phyloP scores from a whole-genome alignment of 2,888 invertebrate genomes.

The Ormyrus pomaceus region DNA sequence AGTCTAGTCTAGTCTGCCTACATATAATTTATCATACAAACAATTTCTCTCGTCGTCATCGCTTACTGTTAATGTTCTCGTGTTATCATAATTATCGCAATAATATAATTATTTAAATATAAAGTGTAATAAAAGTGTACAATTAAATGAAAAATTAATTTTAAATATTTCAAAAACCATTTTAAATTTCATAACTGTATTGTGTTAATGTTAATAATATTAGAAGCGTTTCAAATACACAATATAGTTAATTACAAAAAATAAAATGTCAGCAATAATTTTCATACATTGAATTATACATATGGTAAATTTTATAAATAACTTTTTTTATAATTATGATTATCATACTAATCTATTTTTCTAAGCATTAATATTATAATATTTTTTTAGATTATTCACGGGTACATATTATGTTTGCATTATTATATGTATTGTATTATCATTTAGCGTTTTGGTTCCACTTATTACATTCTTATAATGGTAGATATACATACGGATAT shows the following conservation, averaged over 20 bases:
- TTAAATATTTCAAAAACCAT: not conserved
- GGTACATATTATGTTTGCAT: conserved; percentile 25
- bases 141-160: not conserved
- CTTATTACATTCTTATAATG: conserved; percentile 58
- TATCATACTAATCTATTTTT: conserved; percentile 14
- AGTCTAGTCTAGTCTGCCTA: conserved; percentile 56
- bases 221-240: not conserved
- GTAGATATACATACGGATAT: conserved; percentile 51
- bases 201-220: too few species aligned
- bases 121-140: not conserved
- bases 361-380: conserved; percentile 14
- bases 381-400: conserved; percentile 28
- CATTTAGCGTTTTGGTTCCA: conserved; percentile 61
- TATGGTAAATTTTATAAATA: conserved; percentile 34
- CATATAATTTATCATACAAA: conserved; percentile 60
- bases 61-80: conserved; percentile 39
- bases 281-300: conserved; percentile 32
- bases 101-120: conserved; percentile 14
- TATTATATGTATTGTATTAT: conserved; percentile 57
- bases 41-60: conserved; percentile 58
- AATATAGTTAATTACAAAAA: not conserved
- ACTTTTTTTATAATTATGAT: conserved; percentile 12
- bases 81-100: conserved; percentile 23
- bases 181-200: not conserved
- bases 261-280: conserved; percentile 3